Evolutionary conservation across 2,888 invertebrate genomes (phyloP), one percentile per base, ranked within the genome.

Genomic region (Cheilosia impressa): DNA sequence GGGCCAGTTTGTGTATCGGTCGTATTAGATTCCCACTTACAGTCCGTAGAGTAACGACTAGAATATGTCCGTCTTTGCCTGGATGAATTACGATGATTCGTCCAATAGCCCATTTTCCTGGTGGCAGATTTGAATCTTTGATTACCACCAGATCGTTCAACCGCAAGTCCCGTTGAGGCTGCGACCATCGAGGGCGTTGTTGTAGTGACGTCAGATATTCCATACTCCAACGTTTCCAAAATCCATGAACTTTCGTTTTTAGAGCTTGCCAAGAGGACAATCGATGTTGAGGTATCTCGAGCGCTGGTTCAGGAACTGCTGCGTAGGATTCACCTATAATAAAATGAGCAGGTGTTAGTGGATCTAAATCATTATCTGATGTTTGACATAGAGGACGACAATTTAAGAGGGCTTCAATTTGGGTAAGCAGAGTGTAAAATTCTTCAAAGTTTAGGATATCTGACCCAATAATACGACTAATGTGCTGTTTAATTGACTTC

Each of bases 401-500:
- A 24, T 60, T 60, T 22, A 60, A 24, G 17, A 19, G 19, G 19
- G 31, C 31, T 31, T 31, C 31, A 31, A 31, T 31, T 31, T 31
- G 31, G 31, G 6, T 31, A 1, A 31, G n/a, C n/a, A n/a, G 31
- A 31, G 7, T 31, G 7, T 31, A 31, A 7, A 31, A 6, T 31
- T 31, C 31, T 72, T 73, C 72, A 31, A 38, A 72, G 1, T 47
- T 79, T 2, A 73, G 17, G 5, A 15, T 24, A 3, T 53, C 62
- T 2, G 57, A 13, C 2, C 55, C 27, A 15, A 73, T 58, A 10
- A 72, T 65, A 1, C 65, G 45, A 0, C 58, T 50, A 6, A 69
- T 15, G 17, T 79, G 72, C 9, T 69, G 52, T 22, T 79, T 65
- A 5, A 72, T 50, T 7, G 63, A 72, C 43, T 72, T 57, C n/a